phyloP scores from a whole-genome alignment of 2,797 vertebrate genomes.

The Anomalospiza imberbis region DNA sequence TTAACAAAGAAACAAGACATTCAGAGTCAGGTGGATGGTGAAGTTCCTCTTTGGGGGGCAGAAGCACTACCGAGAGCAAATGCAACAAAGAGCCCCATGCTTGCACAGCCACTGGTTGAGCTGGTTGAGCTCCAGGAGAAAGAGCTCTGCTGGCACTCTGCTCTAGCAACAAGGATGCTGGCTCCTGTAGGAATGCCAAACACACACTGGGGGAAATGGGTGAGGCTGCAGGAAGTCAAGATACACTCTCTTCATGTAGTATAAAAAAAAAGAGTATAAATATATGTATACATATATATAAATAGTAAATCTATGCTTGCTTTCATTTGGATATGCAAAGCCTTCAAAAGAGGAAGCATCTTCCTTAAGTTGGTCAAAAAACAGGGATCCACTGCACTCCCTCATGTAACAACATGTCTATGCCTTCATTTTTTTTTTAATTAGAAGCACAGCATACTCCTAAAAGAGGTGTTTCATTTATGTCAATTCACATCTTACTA shows the following conservation, averaged over 20 bases:
- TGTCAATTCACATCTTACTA: not conserved
- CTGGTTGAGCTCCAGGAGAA: not conserved
- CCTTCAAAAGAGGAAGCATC: not conserved
- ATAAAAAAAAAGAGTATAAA: not conserved
- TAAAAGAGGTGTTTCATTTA: not conserved
- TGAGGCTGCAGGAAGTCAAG: not conserved
- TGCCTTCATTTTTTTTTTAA: not conserved
- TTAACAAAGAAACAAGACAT: not conserved
- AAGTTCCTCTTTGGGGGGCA: not conserved
- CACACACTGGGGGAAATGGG: rapidly evolving
- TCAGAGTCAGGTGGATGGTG: rapidly evolving
- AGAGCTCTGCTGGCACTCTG: not conserved
- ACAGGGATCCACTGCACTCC: not conserved
- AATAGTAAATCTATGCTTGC: not conserved
- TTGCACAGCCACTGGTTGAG: not conserved
- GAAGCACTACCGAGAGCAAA: not conserved
- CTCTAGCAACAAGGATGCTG: not conserved
- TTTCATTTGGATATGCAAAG: not conserved
- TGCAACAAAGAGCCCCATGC: not conserved
- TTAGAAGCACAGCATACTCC: not conserved
- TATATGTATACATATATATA: rapidly evolving
- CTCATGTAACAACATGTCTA: not conserved
- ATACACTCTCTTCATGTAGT: not conserved
- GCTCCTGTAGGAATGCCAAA: not conserved
- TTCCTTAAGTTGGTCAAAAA: not conserved